Base-by-base conservation (phyloP, 2,797 vertebrate genomes). In the Tokudaia muenninki region DNA sequence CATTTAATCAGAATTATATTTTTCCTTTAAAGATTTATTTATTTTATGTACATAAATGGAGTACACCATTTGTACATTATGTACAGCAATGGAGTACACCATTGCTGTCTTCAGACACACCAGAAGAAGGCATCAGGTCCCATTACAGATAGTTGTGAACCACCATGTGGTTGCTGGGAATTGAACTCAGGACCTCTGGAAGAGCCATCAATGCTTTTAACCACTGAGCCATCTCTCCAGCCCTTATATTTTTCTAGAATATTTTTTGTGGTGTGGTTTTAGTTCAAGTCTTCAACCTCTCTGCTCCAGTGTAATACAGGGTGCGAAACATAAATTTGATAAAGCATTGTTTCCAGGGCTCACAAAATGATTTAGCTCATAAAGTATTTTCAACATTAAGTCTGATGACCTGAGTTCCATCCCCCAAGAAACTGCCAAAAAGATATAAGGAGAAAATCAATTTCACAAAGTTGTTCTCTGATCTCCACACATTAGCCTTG, bases 261-360 rank as follows among this genome's bases (percentile, higher is more conserved):
- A 93, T 55, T 92, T 47, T 47, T 84, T 83, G 47, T 50, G 55
- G 31, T 50, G 1, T 79, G 41, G 55, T 86, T 94, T 93, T 92
- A 78, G 44, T 92, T 90, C 88, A 61, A 31, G n/a, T 89, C 21
- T 87, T 93, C 77, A 84, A 26, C 2, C 3, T 91, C n/a, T 47
- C 52, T 81, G 47, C n/a, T 65, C 11, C 72, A 59, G 52, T 75
- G 16, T 78, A 63, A 3, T 77, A 0, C 70, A 74, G 47, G 24
- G 2, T 55, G 63, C 24, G 4, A 93, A 93, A n/a, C 74, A 78
- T 63, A 96, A 90, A 74, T 87, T 50, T 3, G 3, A 16, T 74
- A 88, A 50, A 26, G 21, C 31, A 6, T 70, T 41, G 52, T 57
- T 74, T 88, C 24, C 34, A 29, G 24, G 16, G 50, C 26, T 17